Base-by-base conservation (phyloP, 1,140 invertebrate genomes). In the Druon quercuslanigerum region DNA sequence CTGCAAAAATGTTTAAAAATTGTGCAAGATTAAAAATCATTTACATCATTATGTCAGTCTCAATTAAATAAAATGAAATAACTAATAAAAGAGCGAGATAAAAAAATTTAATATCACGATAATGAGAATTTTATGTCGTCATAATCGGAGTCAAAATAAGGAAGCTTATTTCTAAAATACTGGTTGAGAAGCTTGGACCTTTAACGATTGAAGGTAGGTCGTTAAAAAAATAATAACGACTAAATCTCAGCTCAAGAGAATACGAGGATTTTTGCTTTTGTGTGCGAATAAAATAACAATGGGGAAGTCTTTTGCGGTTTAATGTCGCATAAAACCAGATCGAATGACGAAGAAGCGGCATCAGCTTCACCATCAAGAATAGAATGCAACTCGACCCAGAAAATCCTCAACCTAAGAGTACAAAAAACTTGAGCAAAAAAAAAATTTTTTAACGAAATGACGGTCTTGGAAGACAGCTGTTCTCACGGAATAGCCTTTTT, bases 401-500 rank as follows among this genome's bases (percentile, higher is more conserved):
- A 8, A 54, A 54, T 16, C 6, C 17, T 54, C 16, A n/a, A 54
- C 51, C 20, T 56, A 56, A 56, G 54, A 56, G 54, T 56, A 17
- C 20, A 17, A 19, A 12, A 20, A 19, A 19, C 17, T 19, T 57
- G 56, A 33, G 56, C 56, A 57, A 19, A 7, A 20, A 17, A 57
- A 12, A 46, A 46, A 2, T 46, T 46, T 8, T 12, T 0, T 19
- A 56, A 17, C n/a, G 17, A 17, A 56, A 56, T 56, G 52, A 56
- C 17, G n/a, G 54, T 56, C 54, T 56, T 9, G 54, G 8, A 13
- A 25, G 19, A 57, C 25, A 57, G 33, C 9, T 17, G 20, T 57
- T 57, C 19, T 57, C 56, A 25, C 56, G 13, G 13, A 57, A 57
- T 25, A 11, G 56, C 56, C 56, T 20, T 57, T 57, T 57, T 57